These are phyloP conservation scores for Lepus oiostolus DNA, from an alignment of 2,797 vertebrate genomes.

Conservation along the genomic window DNA sequence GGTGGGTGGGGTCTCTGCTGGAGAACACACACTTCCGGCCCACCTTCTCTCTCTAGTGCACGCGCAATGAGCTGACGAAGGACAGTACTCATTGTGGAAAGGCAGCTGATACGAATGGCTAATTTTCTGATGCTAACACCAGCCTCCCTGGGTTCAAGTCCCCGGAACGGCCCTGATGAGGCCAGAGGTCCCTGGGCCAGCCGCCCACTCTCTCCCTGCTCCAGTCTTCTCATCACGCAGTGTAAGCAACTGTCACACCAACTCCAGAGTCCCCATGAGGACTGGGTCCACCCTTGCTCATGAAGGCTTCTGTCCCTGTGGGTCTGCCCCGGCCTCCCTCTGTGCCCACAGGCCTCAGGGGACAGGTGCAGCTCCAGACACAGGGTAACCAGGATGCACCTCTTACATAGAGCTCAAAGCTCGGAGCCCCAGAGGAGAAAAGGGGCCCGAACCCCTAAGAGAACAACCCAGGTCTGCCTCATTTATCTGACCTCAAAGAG, in stretches of 20 bases:
- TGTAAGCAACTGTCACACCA: not conserved
- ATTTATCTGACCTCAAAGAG: constrained; percentile 18
- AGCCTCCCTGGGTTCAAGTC: not conserved
- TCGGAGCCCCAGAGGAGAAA: not conserved
- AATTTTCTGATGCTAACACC: not conserved
- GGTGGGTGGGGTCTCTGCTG: not conserved
- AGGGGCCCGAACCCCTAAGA: not conserved
- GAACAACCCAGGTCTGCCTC: not conserved
- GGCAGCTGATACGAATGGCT: not conserved
- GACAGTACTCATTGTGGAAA: not conserved
- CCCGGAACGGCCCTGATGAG: not conserved
- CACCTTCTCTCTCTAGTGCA: not conserved
- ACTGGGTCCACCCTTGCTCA: not conserved
- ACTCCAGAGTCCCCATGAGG: not conserved
- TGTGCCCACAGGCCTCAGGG: not conserved
- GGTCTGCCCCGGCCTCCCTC: not conserved
- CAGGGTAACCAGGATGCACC: not conserved
- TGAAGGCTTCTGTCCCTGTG: not conserved
- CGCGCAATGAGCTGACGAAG: not conserved
- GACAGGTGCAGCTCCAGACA: not conserved
- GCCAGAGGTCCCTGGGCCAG: not conserved
- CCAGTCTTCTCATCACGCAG: constrained; percentile 14
- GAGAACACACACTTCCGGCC: not conserved
- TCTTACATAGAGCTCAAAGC: not conserved
- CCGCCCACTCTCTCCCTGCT: not conserved